A percentile compares a stretch with the other conserved stretches of the same genome.
These are phyloP conservation scores for Drosophila leonis DNA, from an alignment of 2,888 invertebrate species.

Conservation along the genomic window DNA sequence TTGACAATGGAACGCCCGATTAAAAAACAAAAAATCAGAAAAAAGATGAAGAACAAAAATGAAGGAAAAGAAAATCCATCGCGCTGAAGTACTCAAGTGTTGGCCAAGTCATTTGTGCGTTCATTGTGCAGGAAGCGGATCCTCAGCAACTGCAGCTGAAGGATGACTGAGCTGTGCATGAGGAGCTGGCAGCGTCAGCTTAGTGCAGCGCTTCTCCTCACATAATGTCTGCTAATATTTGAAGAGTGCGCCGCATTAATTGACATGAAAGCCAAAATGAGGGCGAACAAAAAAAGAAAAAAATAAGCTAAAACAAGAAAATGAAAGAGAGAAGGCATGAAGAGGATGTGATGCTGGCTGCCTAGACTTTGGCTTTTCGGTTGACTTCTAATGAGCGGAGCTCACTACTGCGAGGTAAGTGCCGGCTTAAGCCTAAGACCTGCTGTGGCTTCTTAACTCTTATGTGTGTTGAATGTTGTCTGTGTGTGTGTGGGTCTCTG, in stretches of 20 bases:
- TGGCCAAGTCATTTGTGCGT: conserved; percentile 76
- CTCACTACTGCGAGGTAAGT: conserved; percentile 58
- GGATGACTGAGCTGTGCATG: conserved; percentile 29
- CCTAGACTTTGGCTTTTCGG: conserved; percentile 32
- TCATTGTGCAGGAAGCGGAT: conserved; percentile 62
- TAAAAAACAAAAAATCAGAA: conserved; percentile 57
- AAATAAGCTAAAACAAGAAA: background rate
- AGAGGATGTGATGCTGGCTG: conserved; percentile 10
- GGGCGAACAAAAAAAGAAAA: conserved; percentile 11
- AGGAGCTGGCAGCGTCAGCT: conserved; percentile 40
- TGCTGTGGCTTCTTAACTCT: conserved; percentile 12
- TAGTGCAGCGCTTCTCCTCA: conserved; percentile 42
- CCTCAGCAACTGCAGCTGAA: conserved; percentile 29
- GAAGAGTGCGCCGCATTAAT: conserved; percentile 80
- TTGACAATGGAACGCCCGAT: conserved; percentile 66
- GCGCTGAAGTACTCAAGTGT: conserved; percentile 70
- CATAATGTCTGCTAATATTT: conserved; percentile 79
- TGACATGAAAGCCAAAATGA: conserved; percentile 62
- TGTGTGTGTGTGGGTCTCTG: conserved; percentile 4
- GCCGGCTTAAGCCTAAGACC: conserved; percentile 60
- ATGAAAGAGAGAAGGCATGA: background rate
- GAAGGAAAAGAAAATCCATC: conserved; percentile 17
- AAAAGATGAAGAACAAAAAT: background rate
- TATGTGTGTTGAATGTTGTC: background rate
- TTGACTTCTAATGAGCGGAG: conserved; percentile 48